Evolutionary conservation across 2,113 vertebrate species (phyloP).

Genomic region (Motacilla tschutschensis): DNA sequence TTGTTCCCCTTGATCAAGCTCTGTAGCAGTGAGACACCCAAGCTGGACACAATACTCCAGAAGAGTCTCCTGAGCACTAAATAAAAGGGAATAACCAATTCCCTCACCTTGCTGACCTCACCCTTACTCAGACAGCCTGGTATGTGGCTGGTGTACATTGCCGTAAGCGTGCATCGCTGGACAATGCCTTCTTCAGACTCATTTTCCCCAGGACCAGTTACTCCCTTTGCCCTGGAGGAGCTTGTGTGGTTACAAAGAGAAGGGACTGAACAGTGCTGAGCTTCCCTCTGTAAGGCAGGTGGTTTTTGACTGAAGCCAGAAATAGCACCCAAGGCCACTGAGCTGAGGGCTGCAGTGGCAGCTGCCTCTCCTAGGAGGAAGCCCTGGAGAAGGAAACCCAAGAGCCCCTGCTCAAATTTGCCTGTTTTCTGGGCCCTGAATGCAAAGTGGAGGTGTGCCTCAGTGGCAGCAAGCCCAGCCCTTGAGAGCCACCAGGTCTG

Average conservation of each 20-base stretch:
- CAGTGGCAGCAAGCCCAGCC: neutral
- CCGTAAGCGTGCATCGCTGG: fast-evolving
- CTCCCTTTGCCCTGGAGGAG: neutral
- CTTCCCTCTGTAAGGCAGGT: neutral
- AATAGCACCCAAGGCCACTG: neutral
- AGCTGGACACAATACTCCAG: neutral
- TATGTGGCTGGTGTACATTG: neutral
- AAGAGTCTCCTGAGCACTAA: neutral
- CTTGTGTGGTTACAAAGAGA: neutral
- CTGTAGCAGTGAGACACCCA: neutral
- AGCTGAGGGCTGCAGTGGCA: neutral
- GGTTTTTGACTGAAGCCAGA: neutral
- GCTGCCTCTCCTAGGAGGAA: neutral
- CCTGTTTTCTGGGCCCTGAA: neutral
- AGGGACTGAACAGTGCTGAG: neutral
- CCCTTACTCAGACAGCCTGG: neutral
- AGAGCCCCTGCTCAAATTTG: neutral
- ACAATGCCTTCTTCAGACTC: neutral
- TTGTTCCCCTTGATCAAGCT: neutral
- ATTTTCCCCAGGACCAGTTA: neutral
- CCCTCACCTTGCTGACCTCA: neutral
- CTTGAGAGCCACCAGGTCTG: neutral
- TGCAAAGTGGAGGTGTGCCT: neutral
- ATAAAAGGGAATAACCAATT: neutral
- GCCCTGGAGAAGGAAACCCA: neutral